These are phyloP conservation scores for Andrena bucephala DNA, from an alignment of 2,888 invertebrate genomes.

Conservation along the genomic window DNA sequence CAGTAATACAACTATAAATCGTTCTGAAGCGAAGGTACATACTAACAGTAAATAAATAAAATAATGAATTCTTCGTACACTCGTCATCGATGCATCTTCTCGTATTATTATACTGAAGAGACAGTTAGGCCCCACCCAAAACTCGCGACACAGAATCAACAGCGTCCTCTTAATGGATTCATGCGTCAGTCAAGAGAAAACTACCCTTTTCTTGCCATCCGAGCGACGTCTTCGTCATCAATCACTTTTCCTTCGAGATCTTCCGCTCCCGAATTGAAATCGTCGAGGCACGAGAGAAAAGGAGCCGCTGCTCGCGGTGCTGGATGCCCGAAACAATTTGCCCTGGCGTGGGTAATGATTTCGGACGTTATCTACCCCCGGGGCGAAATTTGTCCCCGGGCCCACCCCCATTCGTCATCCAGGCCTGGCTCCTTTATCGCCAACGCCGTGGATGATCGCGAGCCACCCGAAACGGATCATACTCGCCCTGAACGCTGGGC, in stretches of 20 bases:
- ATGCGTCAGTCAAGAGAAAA: background rate
- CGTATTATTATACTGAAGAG: no score
- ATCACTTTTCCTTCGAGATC: slow-evolving; percentile 38
- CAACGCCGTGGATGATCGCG: slow-evolving; percentile 50
- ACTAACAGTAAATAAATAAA: no score
- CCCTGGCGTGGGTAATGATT: slow-evolving; percentile 56
- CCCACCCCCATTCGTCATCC: slow-evolving; percentile 63
- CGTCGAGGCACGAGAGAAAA: slow-evolving; percentile 15
- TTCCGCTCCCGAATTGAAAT: slow-evolving; percentile 32
- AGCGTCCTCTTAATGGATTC: slow-evolving; percentile 46
- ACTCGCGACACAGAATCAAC: slow-evolving; percentile 11
- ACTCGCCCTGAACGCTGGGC: slow-evolving; percentile 11
- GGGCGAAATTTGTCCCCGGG: slow-evolving; percentile 63
- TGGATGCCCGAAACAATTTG: slow-evolving; percentile 63
- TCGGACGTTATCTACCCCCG: slow-evolving; percentile 68
- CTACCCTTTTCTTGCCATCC: background rate
- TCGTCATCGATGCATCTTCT: no score
- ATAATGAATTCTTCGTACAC: no score
- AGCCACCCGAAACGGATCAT: slow-evolving; percentile 51
- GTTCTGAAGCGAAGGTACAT: no score
- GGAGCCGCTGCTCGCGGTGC: slow-evolving; percentile 7
- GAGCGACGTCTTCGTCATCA: slow-evolving; percentile 15
- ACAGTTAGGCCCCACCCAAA: no score
- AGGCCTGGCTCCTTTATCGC: slow-evolving; percentile 51
- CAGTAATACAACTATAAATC: no score